Conservation (phyloP, 2,888 invertebrate species). For the Argynnis bischoffii region DNA sequence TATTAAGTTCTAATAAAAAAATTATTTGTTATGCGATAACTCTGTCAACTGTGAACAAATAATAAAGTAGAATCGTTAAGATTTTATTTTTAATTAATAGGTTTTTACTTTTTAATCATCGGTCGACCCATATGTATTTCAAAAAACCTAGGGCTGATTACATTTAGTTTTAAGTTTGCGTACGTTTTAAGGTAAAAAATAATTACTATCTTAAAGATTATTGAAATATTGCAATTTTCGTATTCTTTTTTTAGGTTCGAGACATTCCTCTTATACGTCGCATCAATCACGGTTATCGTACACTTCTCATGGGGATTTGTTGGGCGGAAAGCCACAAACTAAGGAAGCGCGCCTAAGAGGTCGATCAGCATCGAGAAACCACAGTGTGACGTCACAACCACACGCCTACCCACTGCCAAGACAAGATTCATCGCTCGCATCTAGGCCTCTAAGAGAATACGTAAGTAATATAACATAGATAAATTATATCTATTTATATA, state of each 20-base stretch:
- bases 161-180: too few relatives aligned
- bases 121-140: too few relatives aligned
- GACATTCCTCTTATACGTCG: constrained; percentile 97
- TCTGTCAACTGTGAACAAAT: too few relatives aligned
- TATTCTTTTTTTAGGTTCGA: constrained; percentile 84
- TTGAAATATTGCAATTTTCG: not conserved
- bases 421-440: constrained; percentile 82
- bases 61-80: too few relatives aligned
- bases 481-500: not conserved
- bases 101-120: too few relatives aligned
- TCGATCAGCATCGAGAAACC: constrained; percentile 87
- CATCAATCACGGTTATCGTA: constrained; percentile 96
- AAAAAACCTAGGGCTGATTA: too few relatives aligned
- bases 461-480: constrained; percentile 67
- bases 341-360: constrained; percentile 92
- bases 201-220: too few relatives aligned
- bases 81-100: too few relatives aligned
- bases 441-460: constrained; percentile 87
- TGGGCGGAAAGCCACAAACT: constrained; percentile 89
- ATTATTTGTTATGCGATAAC: too few relatives aligned
- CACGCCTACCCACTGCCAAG: constrained; percentile 77
- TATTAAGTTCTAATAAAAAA: too few relatives aligned
- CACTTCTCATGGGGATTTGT: constrained; percentile 95
- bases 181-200: too few relatives aligned
- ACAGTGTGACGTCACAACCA: constrained; percentile 83